A percentile compares a stretch with the other conserved stretches of the same genome.
Conservation (phyloP, 92 coral and sea anemone genomes). For the Porites lobata region DNA sequence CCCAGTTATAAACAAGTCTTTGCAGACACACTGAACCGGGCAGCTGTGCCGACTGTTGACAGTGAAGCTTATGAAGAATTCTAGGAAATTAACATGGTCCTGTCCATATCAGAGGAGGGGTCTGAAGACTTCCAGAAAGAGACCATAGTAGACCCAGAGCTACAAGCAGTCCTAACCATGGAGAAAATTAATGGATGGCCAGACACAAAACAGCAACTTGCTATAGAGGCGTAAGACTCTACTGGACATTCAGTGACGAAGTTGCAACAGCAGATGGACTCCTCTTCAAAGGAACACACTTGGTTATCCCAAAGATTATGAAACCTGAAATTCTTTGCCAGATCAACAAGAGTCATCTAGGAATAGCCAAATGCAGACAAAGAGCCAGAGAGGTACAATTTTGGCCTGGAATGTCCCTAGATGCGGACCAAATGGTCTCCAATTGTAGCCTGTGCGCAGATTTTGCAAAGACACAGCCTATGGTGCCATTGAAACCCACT, state of each 20-base stretch:
- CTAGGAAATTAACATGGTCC: not conserved
- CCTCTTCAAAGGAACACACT: constrained; percentile 19
- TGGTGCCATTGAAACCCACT: constrained; percentile 26
- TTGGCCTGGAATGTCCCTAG: constrained; percentile 33
- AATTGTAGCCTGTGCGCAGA: constrained; percentile 23
- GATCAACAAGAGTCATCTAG: constrained; percentile 39
- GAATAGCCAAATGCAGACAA: constrained; percentile 21
- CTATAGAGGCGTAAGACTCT: constrained; percentile 8
- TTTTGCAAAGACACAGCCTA: constrained; percentile 3
- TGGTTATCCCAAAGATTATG: not conserved
- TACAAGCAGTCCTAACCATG: constrained; percentile 2
- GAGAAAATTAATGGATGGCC: not conserved
- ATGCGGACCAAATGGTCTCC: constrained; percentile 24
- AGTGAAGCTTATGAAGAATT: constrained; percentile 10
- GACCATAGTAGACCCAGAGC: not conserved
- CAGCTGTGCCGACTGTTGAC: not conserved
- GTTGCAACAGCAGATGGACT: constrained; percentile 25
- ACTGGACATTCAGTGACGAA: constrained; percentile 28
- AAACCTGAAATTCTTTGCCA: constrained; percentile 18
- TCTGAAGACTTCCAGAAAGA: too few species aligned
- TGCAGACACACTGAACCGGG: constrained; percentile 18
- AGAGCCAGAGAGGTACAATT: constrained; percentile 34
- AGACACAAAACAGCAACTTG: constrained; percentile 2
- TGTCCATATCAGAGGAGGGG: too few species aligned
- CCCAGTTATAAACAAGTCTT: constrained; percentile 9